Percentiles rank a stretch among this genome's conserved stretches.
phyloP scores from a whole-genome alignment of 2,113 vertebrate genomes.

The Nansenia antarctica region DNA sequence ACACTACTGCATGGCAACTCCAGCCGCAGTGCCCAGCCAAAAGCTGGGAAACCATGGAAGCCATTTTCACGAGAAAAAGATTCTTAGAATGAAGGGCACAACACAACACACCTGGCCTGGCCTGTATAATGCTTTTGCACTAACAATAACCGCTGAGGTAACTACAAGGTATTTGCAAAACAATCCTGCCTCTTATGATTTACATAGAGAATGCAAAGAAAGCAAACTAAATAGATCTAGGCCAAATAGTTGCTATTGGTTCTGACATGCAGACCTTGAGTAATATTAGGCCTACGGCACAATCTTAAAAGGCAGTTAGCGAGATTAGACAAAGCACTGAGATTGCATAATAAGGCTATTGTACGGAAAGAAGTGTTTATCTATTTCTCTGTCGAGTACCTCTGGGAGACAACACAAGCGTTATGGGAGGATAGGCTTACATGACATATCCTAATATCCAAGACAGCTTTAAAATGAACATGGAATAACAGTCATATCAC shows the following conservation, averaged over 20 bases:
- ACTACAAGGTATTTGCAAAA: background rate
- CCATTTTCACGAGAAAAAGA: background rate
- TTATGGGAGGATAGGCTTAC: too few relatives aligned
- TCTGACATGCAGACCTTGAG: background rate
- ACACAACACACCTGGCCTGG: background rate
- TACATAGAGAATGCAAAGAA: conserved; percentile 9
- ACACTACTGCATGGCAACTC: background rate
- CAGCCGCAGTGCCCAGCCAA: background rate
- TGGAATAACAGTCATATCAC: too few relatives aligned
- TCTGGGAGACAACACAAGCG: too few relatives aligned
- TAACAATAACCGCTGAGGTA: background rate
- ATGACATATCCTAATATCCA: too few relatives aligned
- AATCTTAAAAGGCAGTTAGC: too few relatives aligned
- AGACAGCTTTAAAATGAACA: too few relatives aligned
- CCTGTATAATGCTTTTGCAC: background rate
- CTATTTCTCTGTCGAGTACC: too few relatives aligned
- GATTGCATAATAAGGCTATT: too few relatives aligned
- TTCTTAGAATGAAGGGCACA: background rate
- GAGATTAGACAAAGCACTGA: too few relatives aligned
- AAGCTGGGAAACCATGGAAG: conserved; percentile 3
- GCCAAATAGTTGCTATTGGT: background rate
- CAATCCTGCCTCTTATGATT: background rate
- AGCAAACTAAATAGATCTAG: background rate
- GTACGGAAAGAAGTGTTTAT: too few relatives aligned
- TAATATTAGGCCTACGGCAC: too few relatives aligned